These are phyloP conservation scores for Chymomyza fuscimana DNA, from an alignment of 2,888 invertebrate genomes.

Conservation along the genomic window DNA sequence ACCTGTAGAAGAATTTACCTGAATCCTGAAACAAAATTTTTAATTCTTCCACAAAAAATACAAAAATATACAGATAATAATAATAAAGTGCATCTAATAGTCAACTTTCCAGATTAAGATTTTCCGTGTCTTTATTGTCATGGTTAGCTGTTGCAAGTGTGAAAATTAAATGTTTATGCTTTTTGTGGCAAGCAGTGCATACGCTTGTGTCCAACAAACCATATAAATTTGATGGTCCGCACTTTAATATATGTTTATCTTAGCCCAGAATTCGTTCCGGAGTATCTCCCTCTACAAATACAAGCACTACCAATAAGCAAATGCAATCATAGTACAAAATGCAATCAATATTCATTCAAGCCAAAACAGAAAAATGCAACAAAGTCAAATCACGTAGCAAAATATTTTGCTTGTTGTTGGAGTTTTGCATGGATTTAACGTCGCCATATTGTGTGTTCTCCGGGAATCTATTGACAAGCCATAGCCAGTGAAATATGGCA, in stretches of 20 bases:
- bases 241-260: not conserved
- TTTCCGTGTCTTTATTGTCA: not conserved
- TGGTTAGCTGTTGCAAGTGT: slow-evolving; percentile 44
- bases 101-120: not conserved
- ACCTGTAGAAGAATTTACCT: no score
- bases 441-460: not conserved
- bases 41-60: no score
- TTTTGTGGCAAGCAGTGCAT: slow-evolving; percentile 65
- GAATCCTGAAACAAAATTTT: no score
- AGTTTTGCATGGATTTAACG: not conserved
- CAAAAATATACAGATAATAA: no score
- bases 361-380: slow-evolving; percentile 53
- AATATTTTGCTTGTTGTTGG: slow-evolving; percentile 63
- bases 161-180: slow-evolving; percentile 73
- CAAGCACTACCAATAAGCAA: slow-evolving; percentile 24
- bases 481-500: slow-evolving; percentile 46
- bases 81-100: not conserved
- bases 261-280: not conserved
- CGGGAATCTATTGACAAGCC: slow-evolving; percentile 47
- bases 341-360: slow-evolving; percentile 55
- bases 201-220: not conserved
- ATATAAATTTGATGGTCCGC: not conserved
- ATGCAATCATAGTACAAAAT: slow-evolving; percentile 30
- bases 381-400: slow-evolving; percentile 60
- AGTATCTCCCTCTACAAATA: slow-evolving; percentile 2